Base-by-base conservation (phyloP, 2,113 vertebrate species). In the Jaculus jaculus region DNA sequence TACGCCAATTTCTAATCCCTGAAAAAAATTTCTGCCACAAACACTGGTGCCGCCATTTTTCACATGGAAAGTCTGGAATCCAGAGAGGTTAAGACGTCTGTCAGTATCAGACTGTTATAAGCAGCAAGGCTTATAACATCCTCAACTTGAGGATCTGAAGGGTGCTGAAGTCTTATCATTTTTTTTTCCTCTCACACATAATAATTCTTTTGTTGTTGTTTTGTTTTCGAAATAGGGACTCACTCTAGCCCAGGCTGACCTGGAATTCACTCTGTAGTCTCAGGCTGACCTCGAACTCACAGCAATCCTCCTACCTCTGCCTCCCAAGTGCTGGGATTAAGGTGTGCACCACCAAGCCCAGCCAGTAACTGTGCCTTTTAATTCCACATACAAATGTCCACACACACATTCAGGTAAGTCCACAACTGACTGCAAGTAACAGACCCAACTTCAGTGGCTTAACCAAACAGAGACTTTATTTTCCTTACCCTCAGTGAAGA, bases 21-120 rank as follows among this genome's bases (percentile, higher is more conserved):
- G 42, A 17, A 82, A 95, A 95, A 90, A 63, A 39, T n/a, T 37
- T 24, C 23, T 51, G 65, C 63, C 42, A 69, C 28, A 84, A 84
- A 32, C 28, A 93, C 66, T 42, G 96, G n/a, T 26, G 61, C n/a
- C 54, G 26, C 28, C 23, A 78, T 71, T 72, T 93, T 37, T 47
- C 7, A 72, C 15, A 60, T 0, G 21, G 54, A 26, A 91, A 79
- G 78, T 69, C 32, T 18, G 47, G 90, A 24, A 81, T 17, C 18
- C 17, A 32, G 34, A 89, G n/a, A 58, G 37, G 20, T 37, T 82
- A 7, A 84, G 75, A 32, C 72, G 42, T n/a, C 72, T 77, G 42
- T 60, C 88, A 88, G 39, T 30, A 72, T 68, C 63, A 87, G 42
- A 28, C 68, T 81, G 8, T 72, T 84, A 72, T 30, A 42, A 80